These are phyloP conservation scores for Haliaeetus leucogaster DNA, from an alignment of 2,113 vertebrate species.

Conservation along the genomic window DNA sequence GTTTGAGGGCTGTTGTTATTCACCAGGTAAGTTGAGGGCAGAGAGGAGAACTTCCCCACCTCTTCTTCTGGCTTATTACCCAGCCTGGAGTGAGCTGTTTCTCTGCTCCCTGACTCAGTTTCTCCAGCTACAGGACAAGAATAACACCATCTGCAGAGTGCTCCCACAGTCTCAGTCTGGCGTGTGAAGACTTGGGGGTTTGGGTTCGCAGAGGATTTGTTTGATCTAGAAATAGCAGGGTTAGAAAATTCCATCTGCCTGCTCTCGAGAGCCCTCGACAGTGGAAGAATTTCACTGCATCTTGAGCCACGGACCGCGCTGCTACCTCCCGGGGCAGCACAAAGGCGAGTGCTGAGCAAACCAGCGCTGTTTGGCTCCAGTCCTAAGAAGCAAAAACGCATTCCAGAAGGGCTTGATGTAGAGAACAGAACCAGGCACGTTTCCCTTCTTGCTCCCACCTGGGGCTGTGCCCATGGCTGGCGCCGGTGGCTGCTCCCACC, in stretches of 20 bases:
- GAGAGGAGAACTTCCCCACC: neutral
- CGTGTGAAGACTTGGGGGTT: constrained; percentile 20
- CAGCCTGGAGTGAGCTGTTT: neutral
- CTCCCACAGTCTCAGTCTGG: neutral
- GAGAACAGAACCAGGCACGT: neutral
- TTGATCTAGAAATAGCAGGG: constrained; percentile 65
- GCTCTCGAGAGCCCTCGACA: constrained; percentile 21
- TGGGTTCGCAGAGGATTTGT: constrained; percentile 46
- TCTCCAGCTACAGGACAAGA: neutral
- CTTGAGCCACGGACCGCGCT: accelerated
- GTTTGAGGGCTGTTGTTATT: neutral
- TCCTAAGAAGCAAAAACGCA: neutral
- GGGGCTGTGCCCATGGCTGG: neutral
- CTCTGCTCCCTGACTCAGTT: constrained; percentile 25
- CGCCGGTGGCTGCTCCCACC: neutral
- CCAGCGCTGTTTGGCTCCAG: neutral
- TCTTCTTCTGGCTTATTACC: neutral
- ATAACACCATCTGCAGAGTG: neutral
- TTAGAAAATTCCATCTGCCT: constrained; percentile 63
- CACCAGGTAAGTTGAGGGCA: neutral
- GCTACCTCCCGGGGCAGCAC: neutral
- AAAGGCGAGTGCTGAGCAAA: neutral
- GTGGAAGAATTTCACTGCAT: neutral
- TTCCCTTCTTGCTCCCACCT: neutral
- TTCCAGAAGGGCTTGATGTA: neutral